Evolutionary conservation across 2,888 invertebrate genomes (phyloP).

Genomic region (Darwinula stevensoni): DNA sequence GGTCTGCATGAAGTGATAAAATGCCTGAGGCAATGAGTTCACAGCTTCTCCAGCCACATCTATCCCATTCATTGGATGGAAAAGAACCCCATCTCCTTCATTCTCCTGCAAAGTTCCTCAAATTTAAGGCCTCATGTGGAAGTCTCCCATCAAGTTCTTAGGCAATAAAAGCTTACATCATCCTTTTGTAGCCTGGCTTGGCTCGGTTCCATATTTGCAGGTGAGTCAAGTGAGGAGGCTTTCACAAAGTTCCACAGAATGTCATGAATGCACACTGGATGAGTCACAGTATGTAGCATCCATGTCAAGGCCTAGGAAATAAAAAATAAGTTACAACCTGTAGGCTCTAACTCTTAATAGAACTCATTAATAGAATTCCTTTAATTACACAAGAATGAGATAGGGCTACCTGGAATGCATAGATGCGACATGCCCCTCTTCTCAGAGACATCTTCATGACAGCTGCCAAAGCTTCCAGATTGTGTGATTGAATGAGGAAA

Average conservation of each 20-base stretch:
- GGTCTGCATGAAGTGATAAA: constrained; percentile 33
- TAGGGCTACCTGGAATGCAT: constrained; percentile 33
- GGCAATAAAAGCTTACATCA: too few species aligned
- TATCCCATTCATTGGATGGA: too few species aligned
- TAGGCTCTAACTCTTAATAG: too few species aligned
- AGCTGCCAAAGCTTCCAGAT: constrained; percentile 46
- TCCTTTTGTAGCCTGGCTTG: too few species aligned
- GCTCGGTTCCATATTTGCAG: constrained; percentile 12
- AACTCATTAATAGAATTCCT: too few species aligned
- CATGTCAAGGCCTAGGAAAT: constrained; percentile 51
- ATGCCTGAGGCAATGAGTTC: constrained; percentile 18
- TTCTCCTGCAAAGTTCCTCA: too few species aligned
- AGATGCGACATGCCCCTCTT: constrained; percentile 30
- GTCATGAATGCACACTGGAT: constrained; percentile 70
- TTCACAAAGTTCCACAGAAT: constrained; percentile 81
- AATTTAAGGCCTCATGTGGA: too few species aligned
- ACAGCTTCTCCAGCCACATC: constrained; percentile 26
- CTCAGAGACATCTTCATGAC: constrained; percentile 63
- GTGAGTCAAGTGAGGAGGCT: not conserved
- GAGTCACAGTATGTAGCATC: constrained; percentile 68
- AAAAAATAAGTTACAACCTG: too few species aligned
- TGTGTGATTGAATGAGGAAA: constrained; percentile 58
- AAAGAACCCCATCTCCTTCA: too few species aligned
- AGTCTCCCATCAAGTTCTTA: too few species aligned
- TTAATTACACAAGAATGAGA: too few species aligned